Percentiles rank a stretch among this genome's conserved stretches.
phyloP scores from a whole-genome alignment of 2,888 invertebrate genomes.

The Linhomoeus sp. region DNA sequence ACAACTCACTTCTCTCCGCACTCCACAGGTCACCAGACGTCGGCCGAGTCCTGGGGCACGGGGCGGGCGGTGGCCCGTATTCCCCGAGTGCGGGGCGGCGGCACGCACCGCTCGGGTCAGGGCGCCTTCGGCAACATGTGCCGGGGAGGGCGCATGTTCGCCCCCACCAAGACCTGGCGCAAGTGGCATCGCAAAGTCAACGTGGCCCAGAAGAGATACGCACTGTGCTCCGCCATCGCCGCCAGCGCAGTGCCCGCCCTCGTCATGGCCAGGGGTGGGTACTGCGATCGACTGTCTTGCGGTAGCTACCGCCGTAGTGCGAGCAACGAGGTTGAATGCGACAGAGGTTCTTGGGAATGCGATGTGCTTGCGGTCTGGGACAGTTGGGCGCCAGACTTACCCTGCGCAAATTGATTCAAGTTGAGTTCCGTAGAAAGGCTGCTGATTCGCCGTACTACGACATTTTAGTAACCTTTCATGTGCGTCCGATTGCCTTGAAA shows the following conservation, averaged over 20 bases:
- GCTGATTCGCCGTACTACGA: too few relatives aligned
- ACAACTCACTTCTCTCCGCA: too few relatives aligned
- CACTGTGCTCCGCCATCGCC: constrained; percentile 86
- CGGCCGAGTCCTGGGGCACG: constrained; percentile 99
- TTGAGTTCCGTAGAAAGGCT: too few relatives aligned
- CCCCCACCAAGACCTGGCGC: constrained; percentile 91
- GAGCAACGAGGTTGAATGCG: too few relatives aligned
- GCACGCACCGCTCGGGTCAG: constrained; percentile 98
- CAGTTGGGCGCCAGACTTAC: too few relatives aligned
- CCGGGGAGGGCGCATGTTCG: constrained; percentile 98
- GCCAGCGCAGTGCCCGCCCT: constrained; percentile 88
- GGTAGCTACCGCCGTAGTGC: too few relatives aligned
- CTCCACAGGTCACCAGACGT: constrained; percentile 96
- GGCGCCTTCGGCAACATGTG: constrained; percentile 99
- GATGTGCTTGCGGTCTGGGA: too few relatives aligned
- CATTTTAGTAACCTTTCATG: too few relatives aligned
- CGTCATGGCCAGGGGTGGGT: constrained; percentile 69
- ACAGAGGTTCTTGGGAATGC: too few relatives aligned
- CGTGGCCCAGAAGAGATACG: constrained; percentile 84
- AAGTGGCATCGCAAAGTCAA: constrained; percentile 94
- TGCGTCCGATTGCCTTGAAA: too few relatives aligned
- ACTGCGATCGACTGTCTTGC: too few relatives aligned
- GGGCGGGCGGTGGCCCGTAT: constrained; percentile 99
- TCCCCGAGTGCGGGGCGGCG: constrained; percentile 96
- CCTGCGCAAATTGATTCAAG: too few relatives aligned